A percentile compares a stretch with the other conserved stretches of the same genome.
Evolutionary conservation across 1,140 invertebrate species (phyloP).

Genomic region (Steinernema khuongi): DNA sequence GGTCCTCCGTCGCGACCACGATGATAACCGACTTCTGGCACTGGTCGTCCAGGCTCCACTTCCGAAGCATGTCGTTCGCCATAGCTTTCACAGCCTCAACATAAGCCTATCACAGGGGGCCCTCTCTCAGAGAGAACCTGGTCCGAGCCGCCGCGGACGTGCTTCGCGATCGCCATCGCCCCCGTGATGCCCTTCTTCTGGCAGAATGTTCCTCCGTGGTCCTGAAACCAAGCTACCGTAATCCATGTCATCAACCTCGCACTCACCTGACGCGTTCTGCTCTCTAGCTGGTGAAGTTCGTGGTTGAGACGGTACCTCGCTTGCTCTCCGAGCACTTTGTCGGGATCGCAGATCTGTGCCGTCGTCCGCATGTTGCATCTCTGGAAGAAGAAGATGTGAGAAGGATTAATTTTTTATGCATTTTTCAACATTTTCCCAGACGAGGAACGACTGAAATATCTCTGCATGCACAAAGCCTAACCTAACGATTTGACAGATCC

Average conservation of each 20-base stretch:
- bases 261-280: conserved; percentile 44
- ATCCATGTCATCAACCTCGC: conserved; percentile 11
- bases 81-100: conserved; percentile 48
- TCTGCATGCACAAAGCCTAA: too few relatives aligned
- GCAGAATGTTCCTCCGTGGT: conserved; percentile 47
- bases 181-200: conserved; percentile 54
- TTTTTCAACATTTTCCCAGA: too few relatives aligned
- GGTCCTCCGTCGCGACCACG: conserved; percentile 48
- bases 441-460: too few relatives aligned
- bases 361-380: conserved; percentile 51
- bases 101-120: conserved; percentile 12
- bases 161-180: conserved; percentile 49
- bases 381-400: too few relatives aligned
- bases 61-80: conserved; percentile 51
- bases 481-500: too few relatives aligned
- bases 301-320: conserved; percentile 53
- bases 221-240: conserved; percentile 32
- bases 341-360: conserved; percentile 51
- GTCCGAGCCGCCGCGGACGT: conserved; percentile 47
- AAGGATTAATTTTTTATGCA: too few relatives aligned
- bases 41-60: conserved; percentile 51
- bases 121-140: conserved; percentile 31
- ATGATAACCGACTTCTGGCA: conserved; percentile 51
- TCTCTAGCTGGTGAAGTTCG: conserved; percentile 50
- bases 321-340: conserved; percentile 46